Evolutionary conservation across 2,797 vertebrate genomes (phyloP).

Genomic region (Odontamblyopus lacepedii): DNA sequence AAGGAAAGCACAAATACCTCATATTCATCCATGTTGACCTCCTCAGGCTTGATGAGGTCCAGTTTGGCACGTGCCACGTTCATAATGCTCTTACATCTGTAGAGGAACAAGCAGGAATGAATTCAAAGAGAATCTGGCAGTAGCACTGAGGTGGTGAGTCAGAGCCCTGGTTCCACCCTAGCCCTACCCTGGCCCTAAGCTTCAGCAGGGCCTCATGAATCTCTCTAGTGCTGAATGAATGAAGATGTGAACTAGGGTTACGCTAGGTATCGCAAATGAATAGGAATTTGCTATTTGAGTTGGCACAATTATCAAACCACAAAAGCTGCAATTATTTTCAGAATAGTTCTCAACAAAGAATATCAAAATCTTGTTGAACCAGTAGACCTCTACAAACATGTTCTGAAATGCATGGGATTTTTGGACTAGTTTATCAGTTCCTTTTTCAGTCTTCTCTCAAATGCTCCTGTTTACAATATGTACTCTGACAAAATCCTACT

Average conservation of each 20-base stretch:
- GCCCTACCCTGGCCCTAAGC: conserved; percentile 61
- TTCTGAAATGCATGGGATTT: too few species aligned
- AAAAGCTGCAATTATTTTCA: too few species aligned
- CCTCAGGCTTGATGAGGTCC: conserved; percentile 95
- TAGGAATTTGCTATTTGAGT: too few species aligned
- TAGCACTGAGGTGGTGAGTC: conserved; percentile 61
- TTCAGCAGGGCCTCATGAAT: conserved; percentile 70
- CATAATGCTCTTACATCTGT: conserved; percentile 97
- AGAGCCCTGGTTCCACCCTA: conserved; percentile 48
- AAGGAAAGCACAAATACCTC: conserved; percentile 77
- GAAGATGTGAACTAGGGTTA: conserved; percentile 36
- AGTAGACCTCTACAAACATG: too few species aligned
- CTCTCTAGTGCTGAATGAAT: conserved; percentile 70
- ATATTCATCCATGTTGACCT: conserved; percentile 96
- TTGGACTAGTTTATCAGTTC: too few species aligned
- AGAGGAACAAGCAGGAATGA: background rate
- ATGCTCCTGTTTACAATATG: too few species aligned
- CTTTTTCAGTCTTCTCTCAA: too few species aligned
- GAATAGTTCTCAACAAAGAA: too few species aligned
- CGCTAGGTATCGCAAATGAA: too few species aligned
- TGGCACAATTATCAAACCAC: too few species aligned
- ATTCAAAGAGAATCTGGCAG: conserved; percentile 27
- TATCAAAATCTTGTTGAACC: too few species aligned
- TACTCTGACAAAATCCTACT: too few species aligned
- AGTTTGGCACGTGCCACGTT: conserved; percentile 96